Evolutionary conservation across 2,888 invertebrate species (phyloP).

Genomic region (Chironomus riparius): DNA sequence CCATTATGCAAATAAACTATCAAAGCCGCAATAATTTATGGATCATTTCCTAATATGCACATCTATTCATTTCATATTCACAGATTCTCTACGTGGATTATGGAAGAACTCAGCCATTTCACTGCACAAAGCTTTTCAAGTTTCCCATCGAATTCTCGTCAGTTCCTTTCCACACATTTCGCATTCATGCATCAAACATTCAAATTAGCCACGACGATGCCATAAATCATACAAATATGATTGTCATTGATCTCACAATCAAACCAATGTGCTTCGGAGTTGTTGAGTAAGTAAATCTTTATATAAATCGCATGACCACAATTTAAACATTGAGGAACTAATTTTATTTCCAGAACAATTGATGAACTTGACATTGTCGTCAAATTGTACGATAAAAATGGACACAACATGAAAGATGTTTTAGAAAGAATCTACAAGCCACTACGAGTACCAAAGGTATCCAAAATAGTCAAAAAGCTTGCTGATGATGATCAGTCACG

Average conservation of each 20-base stretch:
- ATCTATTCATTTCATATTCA: not conserved
- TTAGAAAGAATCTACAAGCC: too few relatives aligned
- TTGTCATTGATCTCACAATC: not conserved
- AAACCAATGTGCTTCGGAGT: not conserved
- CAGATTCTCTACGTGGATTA: not conserved
- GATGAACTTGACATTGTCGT: not conserved
- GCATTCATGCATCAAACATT: not conserved
- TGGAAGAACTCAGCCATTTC: not conserved
- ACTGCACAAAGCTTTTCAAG: not conserved
- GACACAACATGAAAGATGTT: too few relatives aligned
- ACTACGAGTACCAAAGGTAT: too few relatives aligned
- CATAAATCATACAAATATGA: not conserved
- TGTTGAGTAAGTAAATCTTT: not conserved
- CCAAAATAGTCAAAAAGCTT: too few relatives aligned
- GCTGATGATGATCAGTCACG: too few relatives aligned
- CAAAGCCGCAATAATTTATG: not conserved
- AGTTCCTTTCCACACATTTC: not conserved
- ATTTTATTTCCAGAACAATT: not conserved
- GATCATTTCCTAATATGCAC: too few relatives aligned
- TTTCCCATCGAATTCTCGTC: not conserved
- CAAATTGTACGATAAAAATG: not conserved
- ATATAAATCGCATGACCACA: too few relatives aligned
- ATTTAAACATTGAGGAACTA: too few relatives aligned
- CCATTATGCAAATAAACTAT: not conserved
- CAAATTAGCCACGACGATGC: not conserved